These are phyloP conservation scores for Ctenomys sociabilis DNA, from an alignment of 2,113 vertebrate species.

Conservation along the genomic window DNA sequence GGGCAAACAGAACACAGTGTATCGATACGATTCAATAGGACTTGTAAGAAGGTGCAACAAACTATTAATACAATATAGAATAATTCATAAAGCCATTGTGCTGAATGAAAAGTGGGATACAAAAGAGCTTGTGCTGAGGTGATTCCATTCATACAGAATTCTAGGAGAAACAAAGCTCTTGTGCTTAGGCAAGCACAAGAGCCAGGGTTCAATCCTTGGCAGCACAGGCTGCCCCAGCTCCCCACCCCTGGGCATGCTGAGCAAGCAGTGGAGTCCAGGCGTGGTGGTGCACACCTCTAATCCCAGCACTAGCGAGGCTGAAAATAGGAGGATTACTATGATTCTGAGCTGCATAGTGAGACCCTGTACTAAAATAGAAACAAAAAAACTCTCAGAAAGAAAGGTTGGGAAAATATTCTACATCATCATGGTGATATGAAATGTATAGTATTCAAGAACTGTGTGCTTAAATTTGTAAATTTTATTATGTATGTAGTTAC, in stretches of 20 bases:
- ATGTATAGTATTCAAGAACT: neutral
- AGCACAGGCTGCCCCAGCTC: too few species aligned
- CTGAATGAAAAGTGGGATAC: neutral
- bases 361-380: too few species aligned
- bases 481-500: neutral
- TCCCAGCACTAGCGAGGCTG: too few species aligned
- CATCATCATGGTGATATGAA: neutral
- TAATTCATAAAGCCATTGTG: neutral
- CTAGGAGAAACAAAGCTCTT: neutral
- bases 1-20: neutral
- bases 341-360: too few species aligned
- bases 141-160: neutral
- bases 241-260: too few species aligned
- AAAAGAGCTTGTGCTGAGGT: neutral
- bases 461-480: neutral
- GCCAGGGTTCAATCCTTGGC: too few species aligned
- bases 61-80: neutral
- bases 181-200: too few species aligned
- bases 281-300: too few species aligned
- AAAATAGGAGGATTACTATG: too few species aligned
- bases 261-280: too few species aligned
- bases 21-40: neutral
- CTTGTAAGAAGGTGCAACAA: neutral
- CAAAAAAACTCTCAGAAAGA: neutral
- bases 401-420: neutral